phyloP scores from a whole-genome alignment of 2,888 invertebrate species.

The Tetropium fuscum region DNA sequence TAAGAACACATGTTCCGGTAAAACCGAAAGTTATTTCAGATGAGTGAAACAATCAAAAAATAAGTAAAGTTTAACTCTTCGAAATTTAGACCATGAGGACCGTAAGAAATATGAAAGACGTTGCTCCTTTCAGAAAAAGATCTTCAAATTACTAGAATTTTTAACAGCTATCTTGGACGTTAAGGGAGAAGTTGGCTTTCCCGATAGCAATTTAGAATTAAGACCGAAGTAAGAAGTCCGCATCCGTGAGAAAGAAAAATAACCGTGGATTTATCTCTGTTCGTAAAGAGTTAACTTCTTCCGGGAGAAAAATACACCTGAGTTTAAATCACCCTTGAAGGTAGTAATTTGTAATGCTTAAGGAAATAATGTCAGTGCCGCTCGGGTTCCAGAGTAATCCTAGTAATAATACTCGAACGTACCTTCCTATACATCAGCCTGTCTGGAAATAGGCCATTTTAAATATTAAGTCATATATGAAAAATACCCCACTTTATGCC shows the following conservation, averaged over 20 bases:
- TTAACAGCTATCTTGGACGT: no score
- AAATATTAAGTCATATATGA: constrained; percentile 35
- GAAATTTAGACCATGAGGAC: no score
- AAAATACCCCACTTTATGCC: constrained; percentile 22
- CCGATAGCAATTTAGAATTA: no score
- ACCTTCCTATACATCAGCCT: constrained; percentile 37
- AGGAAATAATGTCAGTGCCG: constrained; percentile 54
- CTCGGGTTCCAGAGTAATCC: constrained; percentile 35
- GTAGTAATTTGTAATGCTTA: constrained; percentile 58
- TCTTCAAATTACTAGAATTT: no score
- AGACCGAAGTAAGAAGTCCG: constrained; percentile 32
- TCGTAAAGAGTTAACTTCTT: constrained; percentile 46
- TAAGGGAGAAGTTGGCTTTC: no score
- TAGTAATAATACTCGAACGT: constrained; percentile 40
- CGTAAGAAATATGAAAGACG: no score
- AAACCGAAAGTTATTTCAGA: no score
- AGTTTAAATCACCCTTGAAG: constrained; percentile 51
- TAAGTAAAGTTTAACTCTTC: no score
- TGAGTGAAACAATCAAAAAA: no score
- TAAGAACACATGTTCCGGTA: no score
- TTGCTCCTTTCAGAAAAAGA: no score
- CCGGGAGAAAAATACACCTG: constrained; percentile 54
- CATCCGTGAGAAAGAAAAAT: constrained; percentile 35
- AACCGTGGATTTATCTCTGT: constrained; percentile 38
- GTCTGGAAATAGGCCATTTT: constrained; percentile 27